Evolutionary conservation across 1,140 invertebrate genomes (phyloP).

Genomic region (Drosophila subpulchrella): DNA sequence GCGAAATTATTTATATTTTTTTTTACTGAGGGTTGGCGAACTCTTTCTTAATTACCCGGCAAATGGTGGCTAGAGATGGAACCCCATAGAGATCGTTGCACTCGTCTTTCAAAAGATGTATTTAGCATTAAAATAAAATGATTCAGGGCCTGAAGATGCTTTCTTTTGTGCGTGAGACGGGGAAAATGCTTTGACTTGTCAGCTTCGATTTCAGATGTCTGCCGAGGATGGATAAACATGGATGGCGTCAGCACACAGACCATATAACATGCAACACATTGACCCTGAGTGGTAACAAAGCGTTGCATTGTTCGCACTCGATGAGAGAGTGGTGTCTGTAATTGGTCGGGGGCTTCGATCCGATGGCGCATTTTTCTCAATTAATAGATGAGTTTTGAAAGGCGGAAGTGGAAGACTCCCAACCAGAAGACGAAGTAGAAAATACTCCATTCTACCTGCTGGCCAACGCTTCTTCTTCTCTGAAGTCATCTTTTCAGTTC

Average conservation of each 20-base stretch:
- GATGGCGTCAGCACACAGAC: constrained; percentile 35
- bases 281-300: constrained; percentile 70
- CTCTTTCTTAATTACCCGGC: constrained; percentile 47
- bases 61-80: constrained; percentile 31
- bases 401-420: constrained; percentile 43
- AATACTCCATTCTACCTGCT: constrained; percentile 23
- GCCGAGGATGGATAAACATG: background rate
- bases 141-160: constrained; percentile 4
- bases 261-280: constrained; percentile 65
- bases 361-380: constrained; percentile 43
- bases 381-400: constrained; percentile 45
- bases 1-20: constrained; percentile 53
- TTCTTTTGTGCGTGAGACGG: constrained; percentile 16
- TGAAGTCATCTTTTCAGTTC: constrained; percentile 2
- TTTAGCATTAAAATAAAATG: constrained; percentile 56
- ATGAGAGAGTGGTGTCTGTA: constrained; percentile 56
- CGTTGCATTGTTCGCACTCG: constrained; percentile 56
- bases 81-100: constrained; percentile 20
- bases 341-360: constrained; percentile 47
- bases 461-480: background rate
- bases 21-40: constrained; percentile 48
- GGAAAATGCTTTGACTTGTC: constrained; percentile 34
- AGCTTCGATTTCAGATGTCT: constrained; percentile 32
- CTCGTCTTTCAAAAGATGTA: constrained; percentile 10
- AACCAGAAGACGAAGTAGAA: background rate